Evolutionary conservation across 1,140 invertebrate species (phyloP), one percentile per base, ranked within the genome.

Genomic region (Polypedilum vanderplanki): DNA sequence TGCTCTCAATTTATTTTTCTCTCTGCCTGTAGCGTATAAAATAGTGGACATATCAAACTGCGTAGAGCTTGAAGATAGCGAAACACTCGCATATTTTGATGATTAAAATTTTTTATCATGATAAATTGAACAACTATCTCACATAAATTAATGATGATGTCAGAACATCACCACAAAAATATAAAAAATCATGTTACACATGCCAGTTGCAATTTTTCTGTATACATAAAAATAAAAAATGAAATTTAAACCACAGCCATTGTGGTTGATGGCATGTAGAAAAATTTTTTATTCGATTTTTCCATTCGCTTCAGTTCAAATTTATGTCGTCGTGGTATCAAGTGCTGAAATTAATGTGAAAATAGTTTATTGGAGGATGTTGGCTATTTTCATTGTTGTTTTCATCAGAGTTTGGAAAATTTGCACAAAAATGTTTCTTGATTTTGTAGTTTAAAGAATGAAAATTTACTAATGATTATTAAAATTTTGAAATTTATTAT

Each of bases 61-160:
- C 46, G 7, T 4, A 57, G 46, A 57, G 15, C 12, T 57, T 1
- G 46, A 57, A n/a, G 46, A 57, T 15, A 15, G 3, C 1, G 46
- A 57, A 15, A 3, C 10, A n/a, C 0, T 57, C 4, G 12, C 46
- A 57, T n/a, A 57, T 57, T n/a, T n/a, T 15, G 46, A 57, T 12
- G 46, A 57, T 57, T 57, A 57, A 57, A 57, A 57, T 1, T 15
- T n/a, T 57, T 57, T 3, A 4, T 57, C n/a, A n/a, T 57, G 46
- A 57, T n/a, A 57, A n/a, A 57, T 12, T 57, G 3, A 57, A 4
- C 12, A 57, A 4, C 3, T 3, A 57, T 57, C 8, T 57, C 46
- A 33, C 46, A 57, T 57, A 57, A 57, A 57, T 57, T 57, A 57
- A 57, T 57, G 46, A 57, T 57, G 46, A 57, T 15, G 46, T 57